phyloP scores from a whole-genome alignment of 2,797 vertebrate genomes.

The Sternotherus odoratus region DNA sequence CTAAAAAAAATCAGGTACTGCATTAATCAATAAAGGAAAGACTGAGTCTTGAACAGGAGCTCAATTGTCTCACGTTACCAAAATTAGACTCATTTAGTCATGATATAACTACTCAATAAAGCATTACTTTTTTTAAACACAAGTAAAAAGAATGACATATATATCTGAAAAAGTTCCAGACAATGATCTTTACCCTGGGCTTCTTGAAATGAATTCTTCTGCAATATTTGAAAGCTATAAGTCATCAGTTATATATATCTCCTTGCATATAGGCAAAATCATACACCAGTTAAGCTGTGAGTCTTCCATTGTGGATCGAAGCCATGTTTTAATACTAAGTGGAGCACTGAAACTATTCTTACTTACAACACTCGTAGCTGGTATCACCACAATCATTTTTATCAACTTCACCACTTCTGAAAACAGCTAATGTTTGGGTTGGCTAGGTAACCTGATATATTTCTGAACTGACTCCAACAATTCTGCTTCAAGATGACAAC shows the following conservation, averaged over 20 bases:
- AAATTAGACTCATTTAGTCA: background rate
- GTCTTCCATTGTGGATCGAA: background rate
- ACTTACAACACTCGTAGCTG: background rate
- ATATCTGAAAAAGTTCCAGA: background rate
- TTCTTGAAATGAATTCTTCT: background rate
- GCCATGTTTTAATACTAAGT: background rate
- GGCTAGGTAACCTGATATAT: background rate
- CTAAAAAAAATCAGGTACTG: constrained; percentile 10
- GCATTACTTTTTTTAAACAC: background rate
- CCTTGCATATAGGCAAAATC: background rate
- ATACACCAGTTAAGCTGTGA: background rate
- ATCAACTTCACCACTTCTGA: background rate
- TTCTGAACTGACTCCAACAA: background rate
- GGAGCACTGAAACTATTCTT: background rate
- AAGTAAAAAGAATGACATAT: background rate
- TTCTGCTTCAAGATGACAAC: background rate
- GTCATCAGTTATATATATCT: background rate
- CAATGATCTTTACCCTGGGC: background rate
- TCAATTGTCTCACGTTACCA: background rate
- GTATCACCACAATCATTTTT: background rate
- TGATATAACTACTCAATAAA: background rate
- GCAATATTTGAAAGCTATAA: background rate
- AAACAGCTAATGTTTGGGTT: background rate
- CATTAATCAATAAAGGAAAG: constrained; percentile 20
- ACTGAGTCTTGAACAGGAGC: background rate